These are phyloP conservation scores for Ceraclea dissimilis DNA, from an alignment of 2,888 invertebrate species.

Conservation along the genomic window DNA sequence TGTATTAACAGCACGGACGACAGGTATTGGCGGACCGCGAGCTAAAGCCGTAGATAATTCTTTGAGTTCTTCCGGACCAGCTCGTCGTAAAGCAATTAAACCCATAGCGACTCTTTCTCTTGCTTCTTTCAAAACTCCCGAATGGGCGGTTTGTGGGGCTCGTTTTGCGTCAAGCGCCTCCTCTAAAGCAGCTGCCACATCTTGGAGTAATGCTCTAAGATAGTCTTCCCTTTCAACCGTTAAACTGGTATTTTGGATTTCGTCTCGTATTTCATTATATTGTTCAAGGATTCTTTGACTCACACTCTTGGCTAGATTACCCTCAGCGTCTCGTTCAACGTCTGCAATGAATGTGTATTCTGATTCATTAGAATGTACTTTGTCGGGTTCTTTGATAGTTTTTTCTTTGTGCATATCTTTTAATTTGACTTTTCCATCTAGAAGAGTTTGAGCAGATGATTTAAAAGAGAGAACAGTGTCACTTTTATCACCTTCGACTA, in stretches of 20 bases:
- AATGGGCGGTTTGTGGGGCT: slow-evolving; percentile 14
- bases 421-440: slow-evolving; percentile 7
- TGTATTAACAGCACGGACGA: slow-evolving; percentile 7
- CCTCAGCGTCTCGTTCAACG: slow-evolving; percentile 13
- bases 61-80: slow-evolving; percentile 20
- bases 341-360: slow-evolving; percentile 14
- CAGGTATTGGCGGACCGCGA: slow-evolving; percentile 18
- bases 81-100: slow-evolving; percentile 20
- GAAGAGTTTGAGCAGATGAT: slow-evolving; percentile 5
- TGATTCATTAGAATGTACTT: slow-evolving; percentile 1
- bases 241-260: slow-evolving; percentile 15
- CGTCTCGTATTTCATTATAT: slow-evolving; percentile 10
- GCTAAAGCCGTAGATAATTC: slow-evolving; percentile 20
- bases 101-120: slow-evolving; percentile 22
- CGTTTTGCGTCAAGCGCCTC: slow-evolving; percentile 19
- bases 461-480: slow-evolving; percentile 6
- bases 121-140: slow-evolving; percentile 20
- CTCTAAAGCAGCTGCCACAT: slow-evolving; percentile 23
- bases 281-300: slow-evolving; percentile 6
- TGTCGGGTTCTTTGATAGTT: slow-evolving; percentile 9
- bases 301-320: slow-evolving; percentile 5
- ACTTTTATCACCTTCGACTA: slow-evolving; percentile 6
- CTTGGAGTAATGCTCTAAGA: slow-evolving; percentile 21
- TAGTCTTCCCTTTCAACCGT: slow-evolving; percentile 21
- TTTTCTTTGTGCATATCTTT: slow-evolving; percentile 13